Conservation (phyloP, 2,797 vertebrate species). For the Ctenopoma multispine region DNA sequence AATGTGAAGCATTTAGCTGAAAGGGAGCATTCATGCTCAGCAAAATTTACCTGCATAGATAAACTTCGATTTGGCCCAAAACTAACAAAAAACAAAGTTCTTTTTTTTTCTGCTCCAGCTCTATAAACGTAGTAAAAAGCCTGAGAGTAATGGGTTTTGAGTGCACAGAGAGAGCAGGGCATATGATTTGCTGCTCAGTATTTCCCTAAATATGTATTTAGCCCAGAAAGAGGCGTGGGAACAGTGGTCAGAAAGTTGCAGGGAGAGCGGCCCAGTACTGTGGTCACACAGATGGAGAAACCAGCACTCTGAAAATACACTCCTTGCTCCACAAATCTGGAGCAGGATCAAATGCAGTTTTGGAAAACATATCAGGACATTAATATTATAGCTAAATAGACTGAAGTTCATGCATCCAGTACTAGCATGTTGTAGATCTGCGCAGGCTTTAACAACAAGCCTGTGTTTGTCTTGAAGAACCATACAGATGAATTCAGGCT, state of each 20-base stretch:
- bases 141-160: slow-evolving; percentile 59
- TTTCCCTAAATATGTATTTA: slow-evolving; percentile 81
- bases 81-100: slow-evolving; percentile 37
- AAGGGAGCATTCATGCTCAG: slow-evolving; percentile 45
- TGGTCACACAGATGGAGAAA: slow-evolving; percentile 83
- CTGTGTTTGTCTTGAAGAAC: slow-evolving; percentile 10
- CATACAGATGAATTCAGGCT: slow-evolving; percentile 23
- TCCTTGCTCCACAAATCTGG: slow-evolving; percentile 75
- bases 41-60: slow-evolving; percentile 46
- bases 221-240: slow-evolving; percentile 80
- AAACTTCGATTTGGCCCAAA: slow-evolving; percentile 42
- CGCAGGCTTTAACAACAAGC: slow-evolving; percentile 10
- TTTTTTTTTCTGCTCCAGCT: slow-evolving; percentile 12
- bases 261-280: slow-evolving; percentile 71
- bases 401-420: slow-evolving; percentile 7
- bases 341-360: slow-evolving; percentile 62
- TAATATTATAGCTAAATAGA: slow-evolving; percentile 49
- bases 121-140: slow-evolving; percentile 39
- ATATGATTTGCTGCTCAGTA: slow-evolving; percentile 75
- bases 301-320: slow-evolving; percentile 81
- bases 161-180: slow-evolving; percentile 50
- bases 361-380: slow-evolving; percentile 57
- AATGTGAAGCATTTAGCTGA: slow-evolving; percentile 25
- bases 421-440: slow-evolving; percentile 17
- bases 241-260: slow-evolving; percentile 68